Base-by-base conservation (phyloP, 2,888 invertebrate genomes). In the Iphiclides podalirius region DNA sequence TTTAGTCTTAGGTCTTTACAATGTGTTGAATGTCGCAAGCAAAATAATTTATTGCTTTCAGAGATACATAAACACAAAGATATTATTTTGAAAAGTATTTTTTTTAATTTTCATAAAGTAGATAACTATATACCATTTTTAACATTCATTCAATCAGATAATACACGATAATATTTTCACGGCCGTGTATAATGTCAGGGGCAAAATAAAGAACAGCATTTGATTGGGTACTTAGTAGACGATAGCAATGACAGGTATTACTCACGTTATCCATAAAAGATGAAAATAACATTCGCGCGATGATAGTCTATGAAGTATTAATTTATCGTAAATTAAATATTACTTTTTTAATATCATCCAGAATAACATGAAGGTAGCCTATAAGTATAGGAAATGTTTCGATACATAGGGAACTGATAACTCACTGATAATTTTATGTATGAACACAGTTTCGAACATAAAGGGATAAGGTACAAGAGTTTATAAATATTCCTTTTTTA, bases 241-340 rank as follows among this genome's bases (percentile, higher is more conserved):
- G 42, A 46, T 46, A 41, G 35, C 38, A 33, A 42, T 41, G 43
- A 50, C 42, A 47, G 38, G 52, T 37, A 54, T 63, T 65, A 61
- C 54, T 64, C 58, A 63, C 58, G 48, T 53, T 53, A 55, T 36
- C 39, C 31, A 38, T 51, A 57, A 57, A 37, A 33, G 2, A 13
- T 28, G 23, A 12, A 28, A 26, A 42, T 42, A 34, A 42, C 20
- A 12, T 42, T 8, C 17, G 12, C 11, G n/a, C n/a, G 9, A 36
- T n/a, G n/a, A 36, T 4, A 20, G 20, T 20, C 20, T 20, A 20
- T 3, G 6, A 20, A 6, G 20, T 6, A n/a, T n/a, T n/a, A 20
- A 20, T 6, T 20, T 20, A 20, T 4, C 6, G 6, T 4, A 20
- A 20, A 6, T 4, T 20, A 20, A 20, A 20, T 20, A 4, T 20